These are phyloP conservation scores for Volucella bombylans DNA, from an alignment of 2,888 invertebrate species.

Conservation along the genomic window DNA sequence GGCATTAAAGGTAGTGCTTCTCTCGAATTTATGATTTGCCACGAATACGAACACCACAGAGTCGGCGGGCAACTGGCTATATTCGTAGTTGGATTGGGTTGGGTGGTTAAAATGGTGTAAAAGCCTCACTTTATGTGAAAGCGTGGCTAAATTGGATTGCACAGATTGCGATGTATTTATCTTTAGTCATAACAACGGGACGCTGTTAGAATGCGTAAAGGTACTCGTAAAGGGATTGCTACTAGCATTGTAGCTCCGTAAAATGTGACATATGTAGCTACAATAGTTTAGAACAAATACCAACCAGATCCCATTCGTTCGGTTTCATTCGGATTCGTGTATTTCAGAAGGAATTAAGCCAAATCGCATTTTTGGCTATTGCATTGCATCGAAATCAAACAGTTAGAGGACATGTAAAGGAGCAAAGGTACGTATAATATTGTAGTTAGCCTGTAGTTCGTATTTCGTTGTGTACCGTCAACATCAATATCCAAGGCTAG, in stretches of 20 bases:
- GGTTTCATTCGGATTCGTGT: constrained; percentile 15
- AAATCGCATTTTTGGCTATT: constrained; percentile 69
- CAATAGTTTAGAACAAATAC: constrained; percentile 45
- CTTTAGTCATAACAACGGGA: constrained; percentile 63
- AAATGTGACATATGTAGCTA: constrained; percentile 61
- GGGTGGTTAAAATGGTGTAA: constrained; percentile 14
- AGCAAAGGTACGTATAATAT: not conserved
- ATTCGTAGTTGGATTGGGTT: not conserved
- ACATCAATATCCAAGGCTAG: constrained; percentile 44
- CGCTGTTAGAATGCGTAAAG: constrained; percentile 54
- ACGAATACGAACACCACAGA: not conserved
- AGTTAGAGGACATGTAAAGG: constrained; percentile 17
- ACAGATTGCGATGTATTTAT: constrained; percentile 72
- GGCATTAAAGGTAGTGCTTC: constrained; percentile 32
- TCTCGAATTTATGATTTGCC: constrained; percentile 70
- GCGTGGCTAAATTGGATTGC: constrained; percentile 65
- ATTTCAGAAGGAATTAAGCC: constrained; percentile 63
- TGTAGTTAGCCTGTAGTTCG: not conserved
- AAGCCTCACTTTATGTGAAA: constrained; percentile 45
- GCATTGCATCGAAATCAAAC: constrained; percentile 70
- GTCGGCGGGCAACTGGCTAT: not conserved
- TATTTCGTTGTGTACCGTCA: constrained; percentile 4
- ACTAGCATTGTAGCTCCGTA: constrained; percentile 23
- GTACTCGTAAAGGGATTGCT: constrained; percentile 15
- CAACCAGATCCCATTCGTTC: constrained; percentile 5